These are phyloP conservation scores for Sebastes baramenuke DNA, from an alignment of 2,797 vertebrate species.

Conservation along the genomic window DNA sequence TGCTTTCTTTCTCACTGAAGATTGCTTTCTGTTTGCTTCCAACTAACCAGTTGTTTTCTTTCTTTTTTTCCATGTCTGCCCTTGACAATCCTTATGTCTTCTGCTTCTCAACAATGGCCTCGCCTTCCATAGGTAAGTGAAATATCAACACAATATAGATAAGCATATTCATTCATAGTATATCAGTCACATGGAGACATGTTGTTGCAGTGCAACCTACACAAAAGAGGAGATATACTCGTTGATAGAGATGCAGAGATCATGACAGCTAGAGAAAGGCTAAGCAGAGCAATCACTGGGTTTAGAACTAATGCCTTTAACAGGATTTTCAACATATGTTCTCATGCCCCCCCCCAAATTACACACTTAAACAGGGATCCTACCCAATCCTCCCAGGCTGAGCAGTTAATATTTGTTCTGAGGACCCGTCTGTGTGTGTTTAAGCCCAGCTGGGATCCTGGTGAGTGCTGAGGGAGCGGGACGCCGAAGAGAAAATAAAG, in stretches of 20 bases:
- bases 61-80: conserved; percentile 30
- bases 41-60: conserved; percentile 35
- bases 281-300: conserved; percentile 22
- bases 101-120: background rate
- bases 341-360: conserved; percentile 55
- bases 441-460: conserved; percentile 79
- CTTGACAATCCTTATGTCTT: conserved; percentile 15
- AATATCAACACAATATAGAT: background rate
- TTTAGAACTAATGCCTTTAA: conserved; percentile 70
- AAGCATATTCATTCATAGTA: background rate
- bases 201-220: background rate
- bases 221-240: background rate
- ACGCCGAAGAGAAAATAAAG: conserved; percentile 67
- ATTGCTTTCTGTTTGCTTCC: conserved; percentile 9
- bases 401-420: conserved; percentile 81
- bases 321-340: conserved; percentile 79
- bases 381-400: conserved; percentile 58
- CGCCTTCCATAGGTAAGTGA: conserved; percentile 73
- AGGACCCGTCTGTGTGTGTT: conserved; percentile 78
- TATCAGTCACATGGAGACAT: background rate
- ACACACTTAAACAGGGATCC: conserved; percentile 67
- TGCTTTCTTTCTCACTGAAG: background rate
- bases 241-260: conserved; percentile 42
- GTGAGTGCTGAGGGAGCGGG: conserved; percentile 46
- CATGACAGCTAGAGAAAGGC: conserved; percentile 12